phyloP scores from a whole-genome alignment of 2,797 vertebrate species.

The Morus bassanus region DNA sequence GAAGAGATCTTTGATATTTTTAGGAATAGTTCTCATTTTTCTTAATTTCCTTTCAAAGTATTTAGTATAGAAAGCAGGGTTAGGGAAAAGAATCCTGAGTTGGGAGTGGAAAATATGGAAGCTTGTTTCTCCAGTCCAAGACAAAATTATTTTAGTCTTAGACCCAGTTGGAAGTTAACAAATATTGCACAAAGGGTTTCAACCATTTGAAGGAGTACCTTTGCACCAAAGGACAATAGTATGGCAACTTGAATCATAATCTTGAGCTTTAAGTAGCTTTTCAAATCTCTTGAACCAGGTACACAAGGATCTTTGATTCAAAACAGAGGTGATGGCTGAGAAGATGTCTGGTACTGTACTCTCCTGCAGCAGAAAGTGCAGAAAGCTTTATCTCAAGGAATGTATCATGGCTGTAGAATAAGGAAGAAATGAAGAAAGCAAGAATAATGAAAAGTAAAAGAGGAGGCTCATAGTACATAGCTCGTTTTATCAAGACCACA shows the following conservation, averaged over 20 bases:
- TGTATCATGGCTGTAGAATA: neutral
- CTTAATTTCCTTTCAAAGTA: neutral
- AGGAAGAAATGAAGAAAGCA: neutral
- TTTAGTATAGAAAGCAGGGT: neutral
- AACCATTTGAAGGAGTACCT: neutral
- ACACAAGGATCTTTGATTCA: neutral
- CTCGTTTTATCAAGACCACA: neutral
- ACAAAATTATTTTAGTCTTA: neutral
- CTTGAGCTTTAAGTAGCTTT: neutral
- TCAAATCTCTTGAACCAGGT: neutral
- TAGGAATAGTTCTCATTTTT: neutral
- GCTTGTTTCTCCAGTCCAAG: neutral
- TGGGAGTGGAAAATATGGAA: neutral
- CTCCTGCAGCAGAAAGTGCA: neutral
- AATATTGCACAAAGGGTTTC: neutral
- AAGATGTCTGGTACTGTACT: neutral
- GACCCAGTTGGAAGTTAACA: neutral
- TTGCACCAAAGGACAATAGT: neutral
- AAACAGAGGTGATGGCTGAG: neutral
- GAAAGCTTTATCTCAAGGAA: neutral
- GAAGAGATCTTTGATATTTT: neutral
- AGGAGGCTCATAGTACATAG: neutral
- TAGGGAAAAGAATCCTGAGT: neutral
- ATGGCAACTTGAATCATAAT: neutral
- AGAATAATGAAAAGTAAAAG: neutral